phyloP scores from a whole-genome alignment of 1,140 invertebrate species.

The Bathynomus jamesi region DNA sequence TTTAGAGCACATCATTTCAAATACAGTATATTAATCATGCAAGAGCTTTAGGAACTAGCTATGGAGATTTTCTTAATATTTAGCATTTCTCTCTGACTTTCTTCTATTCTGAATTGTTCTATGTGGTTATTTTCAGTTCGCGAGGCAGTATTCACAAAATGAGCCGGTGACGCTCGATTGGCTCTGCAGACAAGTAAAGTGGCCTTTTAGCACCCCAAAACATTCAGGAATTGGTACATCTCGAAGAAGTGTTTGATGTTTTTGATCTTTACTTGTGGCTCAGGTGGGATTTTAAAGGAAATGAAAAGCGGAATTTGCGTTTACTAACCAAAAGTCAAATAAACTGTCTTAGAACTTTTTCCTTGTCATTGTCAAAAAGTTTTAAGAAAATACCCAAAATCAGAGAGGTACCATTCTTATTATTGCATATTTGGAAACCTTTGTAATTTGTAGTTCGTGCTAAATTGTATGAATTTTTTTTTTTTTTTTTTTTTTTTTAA shows the following conservation, averaged over 20 bases:
- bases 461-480: constrained; percentile 1
- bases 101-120: background rate
- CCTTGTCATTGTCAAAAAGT: background rate
- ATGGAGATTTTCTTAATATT: too few species aligned
- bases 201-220: constrained; percentile 77
- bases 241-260: constrained; percentile 91
- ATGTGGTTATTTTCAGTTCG: constrained; percentile 58
- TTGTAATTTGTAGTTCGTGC: background rate
- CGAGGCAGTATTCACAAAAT: constrained; percentile 82
- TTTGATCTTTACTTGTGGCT: constrained; percentile 95
- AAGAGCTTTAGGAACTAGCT: too few species aligned
- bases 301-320: background rate
- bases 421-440: background rate
- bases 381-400: background rate
- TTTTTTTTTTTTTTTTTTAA: too few species aligned
- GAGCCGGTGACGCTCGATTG: constrained; percentile 80
- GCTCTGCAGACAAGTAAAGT: constrained; percentile 72
- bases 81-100: background rate
- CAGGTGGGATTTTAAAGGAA: constrained; percentile 53
- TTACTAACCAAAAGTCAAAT: background rate
- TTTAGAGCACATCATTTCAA: too few species aligned
- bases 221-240: constrained; percentile 76
- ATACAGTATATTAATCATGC: too few species aligned
- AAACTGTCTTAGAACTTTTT: background rate
- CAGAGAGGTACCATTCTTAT: background rate